A percentile compares a stretch with the other conserved stretches of the same genome.
Conservation (phyloP, 1,140 invertebrate species). For the Metopolophium dirhodum region DNA sequence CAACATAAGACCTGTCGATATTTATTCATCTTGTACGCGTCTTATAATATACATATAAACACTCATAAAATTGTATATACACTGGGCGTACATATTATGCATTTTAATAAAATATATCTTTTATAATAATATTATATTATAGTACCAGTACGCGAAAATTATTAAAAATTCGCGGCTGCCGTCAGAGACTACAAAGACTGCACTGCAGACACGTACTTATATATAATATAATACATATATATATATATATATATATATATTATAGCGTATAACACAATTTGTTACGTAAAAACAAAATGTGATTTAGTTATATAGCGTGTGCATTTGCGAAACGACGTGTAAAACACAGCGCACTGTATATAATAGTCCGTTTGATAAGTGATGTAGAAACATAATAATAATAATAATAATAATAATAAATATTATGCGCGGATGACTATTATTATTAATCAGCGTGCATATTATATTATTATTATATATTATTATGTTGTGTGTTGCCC, state of each 20-base stretch:
- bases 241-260: neutral
- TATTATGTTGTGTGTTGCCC: neutral
- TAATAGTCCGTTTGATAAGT: neutral
- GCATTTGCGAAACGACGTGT: conserved; percentile 26
- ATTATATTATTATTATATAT: neutral
- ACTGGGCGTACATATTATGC: neutral
- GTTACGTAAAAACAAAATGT: conserved; percentile 10
- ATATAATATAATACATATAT: neutral
- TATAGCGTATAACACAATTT: conserved; percentile 1
- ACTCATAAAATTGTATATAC: neutral
- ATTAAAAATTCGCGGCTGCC: neutral
- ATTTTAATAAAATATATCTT: neutral
- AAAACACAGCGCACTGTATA: neutral
- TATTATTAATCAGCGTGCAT: neutral
- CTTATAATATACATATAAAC: neutral
- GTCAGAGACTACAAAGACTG: neutral
- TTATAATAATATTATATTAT: neutral
- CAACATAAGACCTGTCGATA: neutral
- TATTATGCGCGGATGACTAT: conserved; percentile 5
- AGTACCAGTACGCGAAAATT: neutral
- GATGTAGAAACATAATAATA: conserved; percentile 28
- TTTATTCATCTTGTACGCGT: neutral
- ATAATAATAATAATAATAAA: neutral
- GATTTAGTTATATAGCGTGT: neutral
- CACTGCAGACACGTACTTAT: neutral